A percentile compares a stretch with the other conserved stretches of the same genome.
Evolutionary conservation across 2,113 vertebrate genomes (phyloP).

Genomic region (zebrafish (Danio rerio)): GRCz12tu NC_133198.1:21284001-21284500

Average conservation of each 20-base stretch:
- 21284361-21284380: slow-evolving; percentile 92
- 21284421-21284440: neutral
- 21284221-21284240: neutral
- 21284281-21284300: slow-evolving; percentile 74
- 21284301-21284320: slow-evolving; percentile 99
- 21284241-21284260: neutral
- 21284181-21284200: slow-evolving; percentile 87
- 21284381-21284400: slow-evolving; percentile 36
- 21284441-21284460: neutral
- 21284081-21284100: too few relatives aligned
- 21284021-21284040: too few relatives aligned
- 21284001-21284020: too few relatives aligned
- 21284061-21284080: too few relatives aligned
- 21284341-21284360: slow-evolving; percentile 99
- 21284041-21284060: too few relatives aligned
- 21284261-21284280: neutral
- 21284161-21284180: slow-evolving; percentile 73
- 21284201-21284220: neutral
- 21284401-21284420: neutral
- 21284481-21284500: slow-evolving; percentile 4
- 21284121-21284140: too few relatives aligned
- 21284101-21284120: too few relatives aligned
- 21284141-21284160: too few relatives aligned
- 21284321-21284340: slow-evolving; percentile 97
- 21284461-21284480: neutral